Percentiles rank a stretch among this genome's conserved stretches.
Evolutionary conservation across 2,888 invertebrate species (phyloP).

Genomic region (Nyleta sp.): DNA sequence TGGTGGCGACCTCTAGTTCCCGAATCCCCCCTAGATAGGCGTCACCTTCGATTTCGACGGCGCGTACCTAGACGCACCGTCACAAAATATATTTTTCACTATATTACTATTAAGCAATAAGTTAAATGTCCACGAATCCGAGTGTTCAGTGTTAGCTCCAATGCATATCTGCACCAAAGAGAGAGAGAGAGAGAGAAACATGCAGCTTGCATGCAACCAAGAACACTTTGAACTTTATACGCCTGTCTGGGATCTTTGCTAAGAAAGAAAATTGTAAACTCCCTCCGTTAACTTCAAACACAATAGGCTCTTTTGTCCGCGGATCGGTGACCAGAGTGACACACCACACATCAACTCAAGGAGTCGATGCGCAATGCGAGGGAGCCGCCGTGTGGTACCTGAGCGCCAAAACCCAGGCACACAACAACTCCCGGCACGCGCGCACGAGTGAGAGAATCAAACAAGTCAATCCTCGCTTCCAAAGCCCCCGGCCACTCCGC

Average conservation of each 20-base stretch:
- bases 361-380: constrained; percentile 7
- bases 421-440: neutral
- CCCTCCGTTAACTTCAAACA: constrained; percentile 4
- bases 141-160: neutral
- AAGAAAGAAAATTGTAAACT: neutral
- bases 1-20: no score
- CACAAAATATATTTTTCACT: no score
- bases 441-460: no score
- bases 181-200: constrained; percentile 5
- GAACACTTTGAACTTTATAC: neutral
- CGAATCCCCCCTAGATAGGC: no score
- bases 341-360: constrained; percentile 13
- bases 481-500: no score
- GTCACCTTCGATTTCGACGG: no score
- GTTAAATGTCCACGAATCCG: neutral
- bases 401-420: neutral
- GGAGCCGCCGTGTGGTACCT: neutral
- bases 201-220: neutral
- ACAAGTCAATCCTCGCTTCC: no score
- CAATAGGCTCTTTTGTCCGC: neutral
- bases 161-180: neutral
- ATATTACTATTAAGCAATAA: no score
- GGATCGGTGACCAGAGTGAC: neutral
- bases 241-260: neutral
- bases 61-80: no score